Conservation (phyloP, 2,113 vertebrate species). For the Tapirus terrestris region DNA sequence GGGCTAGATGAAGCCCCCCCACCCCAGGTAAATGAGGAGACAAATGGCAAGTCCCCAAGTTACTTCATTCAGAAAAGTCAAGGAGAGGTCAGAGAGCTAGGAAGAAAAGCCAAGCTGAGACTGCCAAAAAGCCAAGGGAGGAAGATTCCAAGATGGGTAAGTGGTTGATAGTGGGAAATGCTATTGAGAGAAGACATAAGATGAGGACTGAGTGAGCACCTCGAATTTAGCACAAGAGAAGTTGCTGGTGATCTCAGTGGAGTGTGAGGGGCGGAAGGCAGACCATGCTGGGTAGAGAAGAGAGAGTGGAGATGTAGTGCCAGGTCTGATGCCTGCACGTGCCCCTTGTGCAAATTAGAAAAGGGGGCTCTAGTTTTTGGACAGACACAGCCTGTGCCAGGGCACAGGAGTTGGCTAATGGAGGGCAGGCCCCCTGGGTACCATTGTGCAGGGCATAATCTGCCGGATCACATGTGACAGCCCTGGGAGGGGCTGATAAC, state of each 20-base stretch:
- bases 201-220: not conserved
- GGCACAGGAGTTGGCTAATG: accelerated
- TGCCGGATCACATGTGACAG: not conserved
- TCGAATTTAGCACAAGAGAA: not conserved
- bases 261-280: too few relatives aligned
- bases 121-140: not conserved
- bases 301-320: not conserved
- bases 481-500: not conserved
- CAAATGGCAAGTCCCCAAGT: not conserved
- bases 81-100: not conserved
- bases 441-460: not conserved
- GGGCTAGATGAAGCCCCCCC: not conserved
- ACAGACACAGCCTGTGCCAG: not conserved
- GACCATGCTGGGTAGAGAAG: not conserved
- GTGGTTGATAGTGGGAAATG: not conserved
- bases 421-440: not conserved
- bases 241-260: not conserved
- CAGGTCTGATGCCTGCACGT: not conserved
- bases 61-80: not conserved
- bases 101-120: not conserved
- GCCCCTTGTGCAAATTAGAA: not conserved
- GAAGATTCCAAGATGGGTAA: not conserved
- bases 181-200: not conserved
- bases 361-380: not conserved
- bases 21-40: not conserved